Base-by-base conservation (phyloP, 2,888 invertebrate species). In the Fabriciana adippe region DNA sequence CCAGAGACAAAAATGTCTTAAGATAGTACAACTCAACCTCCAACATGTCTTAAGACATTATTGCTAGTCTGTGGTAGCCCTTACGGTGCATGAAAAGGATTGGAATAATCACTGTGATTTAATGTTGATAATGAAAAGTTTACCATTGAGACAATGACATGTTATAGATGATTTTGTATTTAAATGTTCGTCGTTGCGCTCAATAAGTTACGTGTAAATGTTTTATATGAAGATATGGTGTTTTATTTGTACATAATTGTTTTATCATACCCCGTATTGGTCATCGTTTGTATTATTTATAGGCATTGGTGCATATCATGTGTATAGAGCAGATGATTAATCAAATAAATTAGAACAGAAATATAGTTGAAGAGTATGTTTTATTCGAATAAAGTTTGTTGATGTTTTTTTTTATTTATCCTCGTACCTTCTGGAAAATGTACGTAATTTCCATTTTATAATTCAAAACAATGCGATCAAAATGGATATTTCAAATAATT, bases 251-350 rank as follows among this genome's bases (percentile, higher is more conserved):
- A 88, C 88, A 88, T 83, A 66, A 53, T 68, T 71, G 87, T 86
- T 83, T 86, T 86, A 82, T 83, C 78, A 81, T 86, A 84, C 81
- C 82, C 80, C 79, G 79, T 81, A 84, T 83, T 81, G 81, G 84
- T 88, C 84, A 85, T 89, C 77, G 83, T 91, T 91, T 90, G 82
- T 90, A 89, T 92, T 86, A 91, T 92, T 92, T 90, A 90, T 92
- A 92, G 89, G 87, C 92, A 92, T 92, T 92, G 92, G 92, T 92
- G 92, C 92, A 92, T 92, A 92, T 92, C 92, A 92, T 91, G 92
- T 92, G 92, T 91, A 90, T 92, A 92, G 90, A 86, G 85, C 92
- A 89, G 91, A 91, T 89, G 92, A 89, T 88, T 91, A 92, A 88
- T 91, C 92, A 86, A 92, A 91, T 92, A 92, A 92, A 92, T 90